phyloP scores from a whole-genome alignment of 2,797 vertebrate species.

The Cossypha niveicapilla region DNA sequence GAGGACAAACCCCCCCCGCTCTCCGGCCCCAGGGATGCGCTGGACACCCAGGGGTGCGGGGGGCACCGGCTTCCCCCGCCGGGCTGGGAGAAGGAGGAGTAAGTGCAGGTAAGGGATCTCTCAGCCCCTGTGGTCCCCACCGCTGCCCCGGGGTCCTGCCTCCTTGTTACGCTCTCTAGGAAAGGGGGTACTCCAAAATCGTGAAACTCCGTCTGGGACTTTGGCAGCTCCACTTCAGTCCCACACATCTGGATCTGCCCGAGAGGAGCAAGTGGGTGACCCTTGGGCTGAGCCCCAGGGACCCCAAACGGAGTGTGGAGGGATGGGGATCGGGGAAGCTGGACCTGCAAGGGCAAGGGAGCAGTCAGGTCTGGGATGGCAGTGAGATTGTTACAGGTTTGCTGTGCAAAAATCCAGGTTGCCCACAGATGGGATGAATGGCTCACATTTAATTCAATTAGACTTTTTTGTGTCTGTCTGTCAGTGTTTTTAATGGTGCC shows the following conservation, averaged over 20 bases:
- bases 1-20: background rate
- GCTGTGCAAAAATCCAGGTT: background rate
- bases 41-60: too few relatives aligned
- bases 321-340: background rate
- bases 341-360: background rate
- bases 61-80: rapidly evolving
- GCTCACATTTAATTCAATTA: background rate
- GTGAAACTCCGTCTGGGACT: background rate
- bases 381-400: background rate
- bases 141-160: background rate
- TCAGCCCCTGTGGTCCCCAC: background rate
- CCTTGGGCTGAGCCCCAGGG: rapidly evolving
- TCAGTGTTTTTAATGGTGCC: background rate
- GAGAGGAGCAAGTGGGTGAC: background rate
- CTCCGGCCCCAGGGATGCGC: background rate
- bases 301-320: background rate
- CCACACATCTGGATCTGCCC: background rate
- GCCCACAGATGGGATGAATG: background rate
- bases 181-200: background rate
- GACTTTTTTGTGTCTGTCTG: background rate
- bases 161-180: background rate
- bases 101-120: background rate
- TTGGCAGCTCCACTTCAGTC: background rate
- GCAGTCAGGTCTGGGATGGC: background rate
- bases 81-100: background rate